These are phyloP conservation scores for Agrochola macilenta DNA, from an alignment of 2,888 invertebrate species.

Conservation along the genomic window DNA sequence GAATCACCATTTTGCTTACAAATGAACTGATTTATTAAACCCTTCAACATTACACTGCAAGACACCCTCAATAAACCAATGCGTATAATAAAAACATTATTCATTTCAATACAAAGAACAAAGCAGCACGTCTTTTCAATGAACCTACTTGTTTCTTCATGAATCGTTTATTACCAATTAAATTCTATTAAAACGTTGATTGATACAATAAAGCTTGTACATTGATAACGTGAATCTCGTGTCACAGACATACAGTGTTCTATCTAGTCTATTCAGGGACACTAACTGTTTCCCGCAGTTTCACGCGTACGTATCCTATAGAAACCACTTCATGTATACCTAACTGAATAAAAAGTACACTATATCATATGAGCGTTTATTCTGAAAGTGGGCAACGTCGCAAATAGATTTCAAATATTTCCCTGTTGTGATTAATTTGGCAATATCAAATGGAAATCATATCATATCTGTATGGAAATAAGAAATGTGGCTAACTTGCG, in stretches of 20 bases:
- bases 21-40: neutral
- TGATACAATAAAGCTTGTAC: constrained; percentile 22
- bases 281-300: neutral
- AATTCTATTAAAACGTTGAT: constrained; percentile 38
- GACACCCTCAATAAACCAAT: neutral
- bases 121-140: constrained; percentile 7
- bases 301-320: neutral
- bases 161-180: constrained; percentile 31
- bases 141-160: constrained; percentile 7
- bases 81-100: neutral
- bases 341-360: neutral
- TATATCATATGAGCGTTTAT: neutral
- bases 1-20: too few species aligned
- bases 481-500: too few species aligned
- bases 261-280: neutral
- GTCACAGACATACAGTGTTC: neutral
- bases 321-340: neutral
- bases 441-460: too few species aligned
- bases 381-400: too few species aligned
- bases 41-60: too few species aligned
- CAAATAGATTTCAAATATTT: too few species aligned
- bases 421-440: too few species aligned
- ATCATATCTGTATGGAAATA: too few species aligned
- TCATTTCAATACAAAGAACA: constrained; percentile 10
- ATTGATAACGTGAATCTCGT: neutral